Evolutionary conservation across 2,797 vertebrate genomes (phyloP).

Genomic region (Catostomus latipinnis): DNA sequence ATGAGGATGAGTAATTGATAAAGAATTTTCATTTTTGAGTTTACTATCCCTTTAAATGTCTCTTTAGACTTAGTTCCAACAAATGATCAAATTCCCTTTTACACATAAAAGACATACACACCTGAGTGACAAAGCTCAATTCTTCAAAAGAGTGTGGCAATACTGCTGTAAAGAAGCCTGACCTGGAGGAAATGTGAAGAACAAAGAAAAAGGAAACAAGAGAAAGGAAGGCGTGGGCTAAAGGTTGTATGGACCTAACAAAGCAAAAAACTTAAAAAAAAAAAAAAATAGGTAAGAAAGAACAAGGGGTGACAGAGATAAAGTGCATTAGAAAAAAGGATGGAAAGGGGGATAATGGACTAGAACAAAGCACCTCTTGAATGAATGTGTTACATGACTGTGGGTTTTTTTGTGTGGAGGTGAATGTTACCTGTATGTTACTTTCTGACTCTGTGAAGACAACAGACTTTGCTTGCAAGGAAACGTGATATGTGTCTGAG

Average conservation of each 20-base stretch:
- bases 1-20: too few species aligned
- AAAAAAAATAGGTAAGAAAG: conserved; percentile 37
- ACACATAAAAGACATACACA: conserved; percentile 21
- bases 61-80: background rate
- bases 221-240: conserved; percentile 33
- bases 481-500: conserved; percentile 53
- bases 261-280: conserved; percentile 20
- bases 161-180: conserved; percentile 21
- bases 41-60: too few species aligned
- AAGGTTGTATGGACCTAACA: conserved; percentile 34
- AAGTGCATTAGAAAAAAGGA: conserved; percentile 26
- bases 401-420: conserved; percentile 13
- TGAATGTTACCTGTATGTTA: conserved; percentile 18
- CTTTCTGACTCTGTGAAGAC: conserved; percentile 19
- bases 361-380: conserved; percentile 40
- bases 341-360: too few species aligned
- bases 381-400: conserved; percentile 44
- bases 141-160: background rate
- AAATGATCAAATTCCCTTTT: background rate
- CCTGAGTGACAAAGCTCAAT: conserved; percentile 52
- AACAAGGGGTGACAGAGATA: conserved; percentile 36
- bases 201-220: conserved; percentile 27
- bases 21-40: too few species aligned
- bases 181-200: conserved; percentile 28
- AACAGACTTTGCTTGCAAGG: conserved; percentile 31